Percentiles rank a stretch among this genome's conserved stretches.
phyloP scores from a whole-genome alignment of 2,113 vertebrate genomes.

The Oreochromis tanganicae region DNA sequence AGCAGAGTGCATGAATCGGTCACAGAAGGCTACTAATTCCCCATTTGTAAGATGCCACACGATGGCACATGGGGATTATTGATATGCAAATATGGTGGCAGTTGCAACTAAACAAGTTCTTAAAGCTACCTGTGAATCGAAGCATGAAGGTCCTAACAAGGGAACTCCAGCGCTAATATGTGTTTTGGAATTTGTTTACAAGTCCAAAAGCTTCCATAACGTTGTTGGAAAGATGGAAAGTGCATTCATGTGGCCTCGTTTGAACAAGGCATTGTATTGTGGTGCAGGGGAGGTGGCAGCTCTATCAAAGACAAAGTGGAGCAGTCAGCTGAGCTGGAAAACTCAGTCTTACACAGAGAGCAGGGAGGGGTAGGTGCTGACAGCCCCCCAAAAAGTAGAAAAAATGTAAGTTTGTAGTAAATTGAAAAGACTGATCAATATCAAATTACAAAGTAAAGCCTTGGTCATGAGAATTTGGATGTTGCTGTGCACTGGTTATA shows the following conservation, averaged over 20 bases:
- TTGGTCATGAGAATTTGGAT: fast-evolving
- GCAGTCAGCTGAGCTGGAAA: slow-evolving; percentile 24
- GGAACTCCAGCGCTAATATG: fast-evolving
- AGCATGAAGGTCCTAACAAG: neutral
- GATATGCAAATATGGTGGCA: neutral
- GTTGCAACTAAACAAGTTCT: neutral
- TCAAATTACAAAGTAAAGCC: neutral
- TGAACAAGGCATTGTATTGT: slow-evolving; percentile 62
- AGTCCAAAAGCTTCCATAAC: slow-evolving; percentile 23
- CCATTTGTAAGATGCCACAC: neutral
- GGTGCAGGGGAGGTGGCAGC: slow-evolving; percentile 7
- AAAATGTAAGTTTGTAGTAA: neutral
- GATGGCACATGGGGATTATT: neutral
- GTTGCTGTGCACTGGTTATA: neutral
- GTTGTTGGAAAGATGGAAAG: slow-evolving; percentile 19
- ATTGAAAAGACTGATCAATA: fast-evolving
- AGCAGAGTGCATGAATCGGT: neutral
- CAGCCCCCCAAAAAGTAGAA: neutral
- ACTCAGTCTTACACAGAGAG: neutral
- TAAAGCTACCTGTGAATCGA: neutral
- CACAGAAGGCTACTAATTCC: neutral
- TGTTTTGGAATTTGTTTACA: slow-evolving; percentile 46
- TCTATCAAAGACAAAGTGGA: slow-evolving; percentile 37
- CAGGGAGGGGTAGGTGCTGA: neutral
- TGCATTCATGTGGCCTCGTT: slow-evolving; percentile 56